A percentile compares a stretch with the other conserved stretches of the same genome.
Conservation (phyloP, 1,140 invertebrate genomes). For the Elymnias hypermnestra region DNA sequence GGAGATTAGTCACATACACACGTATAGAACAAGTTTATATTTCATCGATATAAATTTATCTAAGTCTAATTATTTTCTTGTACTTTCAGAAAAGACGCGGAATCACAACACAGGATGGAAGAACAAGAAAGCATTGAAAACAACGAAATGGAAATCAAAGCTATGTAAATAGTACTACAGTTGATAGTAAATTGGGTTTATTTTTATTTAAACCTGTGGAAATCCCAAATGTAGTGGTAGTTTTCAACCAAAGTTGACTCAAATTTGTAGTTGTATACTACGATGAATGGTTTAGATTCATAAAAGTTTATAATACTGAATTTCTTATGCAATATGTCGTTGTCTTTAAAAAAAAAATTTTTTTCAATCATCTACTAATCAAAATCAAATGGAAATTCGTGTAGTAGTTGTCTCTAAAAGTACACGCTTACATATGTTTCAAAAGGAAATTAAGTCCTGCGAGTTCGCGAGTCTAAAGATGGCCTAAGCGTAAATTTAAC, state of each 20-base stretch:
- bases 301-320: conserved; percentile 8
- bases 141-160: conserved; percentile 53
- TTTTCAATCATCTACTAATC: neutral
- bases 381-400: neutral
- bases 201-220: conserved; percentile 5
- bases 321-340: neutral
- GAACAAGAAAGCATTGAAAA: conserved; percentile 46
- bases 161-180: conserved; percentile 40
- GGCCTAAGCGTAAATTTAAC: too few species aligned
- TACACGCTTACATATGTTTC: too few species aligned
- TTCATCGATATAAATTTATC: too few species aligned
- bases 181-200: conserved; percentile 7
- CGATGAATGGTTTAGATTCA: conserved; percentile 13
- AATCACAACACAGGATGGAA: conserved; percentile 57
- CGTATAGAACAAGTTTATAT: too few species aligned
- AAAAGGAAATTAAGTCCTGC: too few species aligned
- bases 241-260: conserved; percentile 64
- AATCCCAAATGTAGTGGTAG: conserved; percentile 65
- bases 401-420: too few species aligned
- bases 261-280: conserved; percentile 45
- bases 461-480: too few species aligned
- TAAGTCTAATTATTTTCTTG: too few species aligned
- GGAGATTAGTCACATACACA: too few species aligned
- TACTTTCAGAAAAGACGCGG: conserved; percentile 64
- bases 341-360: neutral